These are phyloP conservation scores for Xiphophorus birchmanni DNA, from an alignment of 2,797 vertebrate genomes.

Conservation along the genomic window DNA sequence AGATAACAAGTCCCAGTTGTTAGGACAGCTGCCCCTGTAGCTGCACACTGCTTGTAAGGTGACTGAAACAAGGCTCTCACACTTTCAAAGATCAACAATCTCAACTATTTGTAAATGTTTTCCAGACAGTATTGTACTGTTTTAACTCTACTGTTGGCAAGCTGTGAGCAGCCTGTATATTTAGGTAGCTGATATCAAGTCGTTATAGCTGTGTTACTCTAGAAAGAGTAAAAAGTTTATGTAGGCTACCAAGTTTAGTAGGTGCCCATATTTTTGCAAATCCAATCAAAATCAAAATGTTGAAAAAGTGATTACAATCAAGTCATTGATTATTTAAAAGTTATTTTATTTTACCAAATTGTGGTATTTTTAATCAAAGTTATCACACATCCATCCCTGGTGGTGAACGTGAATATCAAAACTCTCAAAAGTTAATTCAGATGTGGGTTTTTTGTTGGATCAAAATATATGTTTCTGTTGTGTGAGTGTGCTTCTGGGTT, in stretches of 20 bases:
- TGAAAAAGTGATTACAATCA: neutral
- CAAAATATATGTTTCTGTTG: neutral
- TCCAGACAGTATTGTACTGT: neutral
- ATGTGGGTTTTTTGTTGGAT: neutral
- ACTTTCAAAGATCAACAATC: neutral
- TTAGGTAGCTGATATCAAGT: neutral
- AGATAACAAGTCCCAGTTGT: neutral
- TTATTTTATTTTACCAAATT: neutral
- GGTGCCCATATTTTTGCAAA: neutral
- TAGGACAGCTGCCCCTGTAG: neutral
- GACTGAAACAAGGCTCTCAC: neutral
- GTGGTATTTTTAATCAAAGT: neutral
- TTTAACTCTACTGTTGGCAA: neutral
- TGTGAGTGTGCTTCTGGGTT: constrained; percentile 10
- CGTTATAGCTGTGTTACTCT: neutral
- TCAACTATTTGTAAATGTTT: neutral
- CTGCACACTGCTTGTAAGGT: neutral
- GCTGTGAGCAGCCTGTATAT: neutral
- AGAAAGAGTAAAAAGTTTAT: neutral
- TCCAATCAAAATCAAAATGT: neutral
- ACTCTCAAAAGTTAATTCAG: neutral
- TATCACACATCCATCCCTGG: neutral
- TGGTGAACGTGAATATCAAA: neutral
- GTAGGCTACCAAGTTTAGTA: no score
- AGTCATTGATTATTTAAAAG: neutral